These are phyloP conservation scores for Cactoblastis cactorum DNA, from an alignment of 2,888 invertebrate species.

Conservation along the genomic window DNA sequence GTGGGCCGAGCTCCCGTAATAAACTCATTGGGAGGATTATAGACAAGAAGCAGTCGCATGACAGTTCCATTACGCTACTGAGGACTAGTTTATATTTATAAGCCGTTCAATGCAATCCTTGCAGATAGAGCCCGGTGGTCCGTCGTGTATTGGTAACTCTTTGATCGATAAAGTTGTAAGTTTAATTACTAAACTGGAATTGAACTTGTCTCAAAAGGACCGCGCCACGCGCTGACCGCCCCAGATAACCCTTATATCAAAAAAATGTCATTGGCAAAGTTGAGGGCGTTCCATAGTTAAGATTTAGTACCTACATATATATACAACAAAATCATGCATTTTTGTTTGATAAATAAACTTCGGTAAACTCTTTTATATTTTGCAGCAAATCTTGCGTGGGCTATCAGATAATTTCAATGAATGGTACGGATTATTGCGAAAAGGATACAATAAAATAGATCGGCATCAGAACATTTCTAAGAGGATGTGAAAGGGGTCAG, in stretches of 20 bases:
- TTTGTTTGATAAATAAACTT: not conserved
- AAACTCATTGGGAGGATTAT: constrained; percentile 68
- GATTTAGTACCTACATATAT: constrained; percentile 1
- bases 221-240: constrained; percentile 56
- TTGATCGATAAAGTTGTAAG: constrained; percentile 75
- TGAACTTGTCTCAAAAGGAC: constrained; percentile 51
- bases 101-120: constrained; percentile 41
- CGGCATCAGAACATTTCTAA: not conserved
- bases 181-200: constrained; percentile 75
- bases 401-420: not conserved
- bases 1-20: constrained; percentile 54
- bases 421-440: not conserved
- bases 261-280: constrained; percentile 24
- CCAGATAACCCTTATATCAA: constrained; percentile 33
- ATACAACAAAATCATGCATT: not conserved
- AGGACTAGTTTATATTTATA: constrained; percentile 59
- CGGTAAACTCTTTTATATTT: not conserved
- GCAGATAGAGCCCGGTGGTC: constrained; percentile 68
- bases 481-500: constrained; percentile 24
- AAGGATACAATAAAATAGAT: constrained; percentile 1
- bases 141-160: constrained; percentile 52
- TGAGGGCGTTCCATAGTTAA: not conserved
- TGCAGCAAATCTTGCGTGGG: not conserved
- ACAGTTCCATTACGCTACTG: constrained; percentile 66
- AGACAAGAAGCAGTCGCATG: constrained; percentile 56